These are phyloP conservation scores for Maniola hyperantus DNA, from an alignment of 2,888 invertebrate genomes.

Conservation along the genomic window DNA sequence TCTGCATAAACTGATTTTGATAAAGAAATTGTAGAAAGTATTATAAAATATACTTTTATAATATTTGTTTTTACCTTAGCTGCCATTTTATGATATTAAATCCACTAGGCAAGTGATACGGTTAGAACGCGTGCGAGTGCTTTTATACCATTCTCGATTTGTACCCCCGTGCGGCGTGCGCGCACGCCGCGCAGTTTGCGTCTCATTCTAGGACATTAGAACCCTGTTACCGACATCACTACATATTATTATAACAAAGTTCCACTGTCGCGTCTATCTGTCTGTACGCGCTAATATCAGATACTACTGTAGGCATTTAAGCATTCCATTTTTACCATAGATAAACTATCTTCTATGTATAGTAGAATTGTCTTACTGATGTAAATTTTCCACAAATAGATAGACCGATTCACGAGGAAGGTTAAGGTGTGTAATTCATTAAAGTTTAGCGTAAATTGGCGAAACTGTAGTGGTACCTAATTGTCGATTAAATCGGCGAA, in stretches of 20 bases:
- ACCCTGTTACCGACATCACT: conserved; percentile 35
- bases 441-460: too few species aligned
- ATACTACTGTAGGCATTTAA: neutral
- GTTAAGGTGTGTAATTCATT: neutral
- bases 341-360: too few species aligned
- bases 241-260: neutral
- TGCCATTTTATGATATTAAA: conserved; percentile 75
- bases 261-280: neutral
- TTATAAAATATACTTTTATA: conserved; percentile 18
- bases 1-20: neutral
- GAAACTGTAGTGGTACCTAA: too few species aligned
- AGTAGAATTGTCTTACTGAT: too few species aligned
- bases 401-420: neutral
- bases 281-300: neutral
- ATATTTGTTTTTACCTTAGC: conserved; percentile 64
- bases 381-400: neutral
- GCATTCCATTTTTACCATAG: neutral
- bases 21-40: neutral
- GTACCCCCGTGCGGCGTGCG: conserved; percentile 58
- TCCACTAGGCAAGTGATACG: conserved; percentile 75
- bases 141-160: conserved; percentile 69
- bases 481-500: too few species aligned
- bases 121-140: conserved; percentile 57
- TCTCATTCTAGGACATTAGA: conserved; percentile 39
- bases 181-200: conserved; percentile 33